Conservation (phyloP, 64 coral and sea anemone species). For the Orbicella faveolata region DNA sequence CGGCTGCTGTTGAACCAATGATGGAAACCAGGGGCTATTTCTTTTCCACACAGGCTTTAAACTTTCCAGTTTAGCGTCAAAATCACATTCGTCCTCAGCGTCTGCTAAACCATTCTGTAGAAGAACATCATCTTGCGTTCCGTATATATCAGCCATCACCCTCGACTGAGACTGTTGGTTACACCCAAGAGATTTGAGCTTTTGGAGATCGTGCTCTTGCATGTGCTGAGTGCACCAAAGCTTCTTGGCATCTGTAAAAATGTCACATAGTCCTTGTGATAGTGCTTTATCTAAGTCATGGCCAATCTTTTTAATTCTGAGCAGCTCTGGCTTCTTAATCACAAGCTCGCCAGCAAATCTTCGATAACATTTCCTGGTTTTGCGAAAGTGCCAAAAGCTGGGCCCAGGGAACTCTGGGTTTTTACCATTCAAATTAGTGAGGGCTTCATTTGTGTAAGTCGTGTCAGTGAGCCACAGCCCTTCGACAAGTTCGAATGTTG, state of each 20-base stretch:
- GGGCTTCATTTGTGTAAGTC: conserved; percentile 55
- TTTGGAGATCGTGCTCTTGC: conserved; percentile 10
- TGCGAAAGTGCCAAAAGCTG: conserved; percentile 42
- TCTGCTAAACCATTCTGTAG: conserved; percentile 27
- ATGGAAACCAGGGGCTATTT: conserved; percentile 24
- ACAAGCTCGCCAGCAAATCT: conserved; percentile 36
- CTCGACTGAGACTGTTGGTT: not conserved
- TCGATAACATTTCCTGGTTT: conserved; percentile 20
- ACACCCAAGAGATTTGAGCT: conserved; percentile 29
- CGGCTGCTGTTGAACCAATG: conserved; percentile 26
- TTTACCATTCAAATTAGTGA: conserved; percentile 41
- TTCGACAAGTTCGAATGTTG: conserved; percentile 62
- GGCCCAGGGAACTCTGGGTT: conserved; percentile 39
- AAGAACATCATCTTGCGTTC: conserved; percentile 6
- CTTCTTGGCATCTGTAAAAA: conserved; percentile 1
- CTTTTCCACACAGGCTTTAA: not conserved
- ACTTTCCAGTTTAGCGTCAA: conserved; percentile 39
- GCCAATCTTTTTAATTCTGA: conserved; percentile 28
- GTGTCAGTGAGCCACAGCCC: conserved; percentile 64
- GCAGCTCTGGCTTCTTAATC: conserved; percentile 16
- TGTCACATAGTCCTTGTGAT: conserved; percentile 18
- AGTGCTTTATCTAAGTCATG: conserved; percentile 46
- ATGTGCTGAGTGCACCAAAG: conserved; percentile 40
- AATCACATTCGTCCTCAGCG: conserved; percentile 21
- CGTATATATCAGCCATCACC: conserved; percentile 36